phyloP scores from a whole-genome alignment of 2,888 invertebrate species.

The Drosophila tripunctata region DNA sequence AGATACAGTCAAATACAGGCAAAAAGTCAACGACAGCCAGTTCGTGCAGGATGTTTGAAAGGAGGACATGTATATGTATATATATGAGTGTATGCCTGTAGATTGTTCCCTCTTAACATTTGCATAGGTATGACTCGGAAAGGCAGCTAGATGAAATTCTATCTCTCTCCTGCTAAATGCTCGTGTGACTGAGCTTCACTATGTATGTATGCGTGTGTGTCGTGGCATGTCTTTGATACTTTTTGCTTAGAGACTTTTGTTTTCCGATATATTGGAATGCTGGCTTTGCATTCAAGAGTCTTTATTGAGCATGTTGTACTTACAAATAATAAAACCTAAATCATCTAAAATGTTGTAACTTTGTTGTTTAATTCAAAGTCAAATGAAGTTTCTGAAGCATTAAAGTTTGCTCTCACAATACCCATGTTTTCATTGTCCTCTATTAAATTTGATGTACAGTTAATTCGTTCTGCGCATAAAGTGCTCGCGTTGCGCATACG shows the following conservation, averaged over 20 bases:
- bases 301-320: conserved; percentile 23
- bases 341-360: too few species aligned
- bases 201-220: conserved; percentile 16
- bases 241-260: conserved; percentile 32
- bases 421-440: neutral
- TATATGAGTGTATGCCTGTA: conserved; percentile 1
- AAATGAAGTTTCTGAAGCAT: neutral
- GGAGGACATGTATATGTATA: conserved; percentile 17
- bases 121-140: conserved; percentile 48
- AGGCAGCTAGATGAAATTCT: conserved; percentile 18
- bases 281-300: conserved; percentile 16
- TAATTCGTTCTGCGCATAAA: neutral
- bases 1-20: conserved; percentile 69
- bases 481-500: conserved; percentile 44
- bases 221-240: conserved; percentile 52
- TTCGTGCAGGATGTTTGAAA: conserved; percentile 51
- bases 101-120: conserved; percentile 23
- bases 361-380: neutral
- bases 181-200: neutral
- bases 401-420: neutral
- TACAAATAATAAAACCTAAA: conserved; percentile 23
- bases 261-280: conserved; percentile 44
- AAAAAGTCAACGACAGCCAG: conserved; percentile 62
- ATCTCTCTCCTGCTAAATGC: neutral
- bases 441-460: too few species aligned